Percentiles rank a stretch among this genome's conserved stretches.
Evolutionary conservation across 2,113 vertebrate genomes (phyloP).

Genomic region (Seriola rivoliana): DNA sequence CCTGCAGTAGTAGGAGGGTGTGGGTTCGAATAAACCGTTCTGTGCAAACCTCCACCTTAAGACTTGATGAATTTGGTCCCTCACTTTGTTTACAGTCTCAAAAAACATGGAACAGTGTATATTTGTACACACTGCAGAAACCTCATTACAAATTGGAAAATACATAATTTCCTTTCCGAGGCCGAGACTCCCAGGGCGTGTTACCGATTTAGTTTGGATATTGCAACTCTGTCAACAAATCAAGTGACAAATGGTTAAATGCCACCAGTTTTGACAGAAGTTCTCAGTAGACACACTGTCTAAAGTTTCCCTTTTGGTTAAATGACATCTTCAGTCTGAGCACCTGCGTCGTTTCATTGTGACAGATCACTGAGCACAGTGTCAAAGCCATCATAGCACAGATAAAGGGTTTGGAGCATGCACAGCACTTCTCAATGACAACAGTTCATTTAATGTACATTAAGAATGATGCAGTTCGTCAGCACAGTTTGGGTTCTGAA

Average conservation of each 20-base stretch:
- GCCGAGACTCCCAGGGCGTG: no score
- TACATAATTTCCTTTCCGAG: no score
- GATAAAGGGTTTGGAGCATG: constrained; percentile 25
- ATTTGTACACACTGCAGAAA: not conserved
- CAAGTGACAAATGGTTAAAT: not conserved
- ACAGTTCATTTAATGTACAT: constrained; percentile 16
- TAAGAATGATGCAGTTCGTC: not conserved
- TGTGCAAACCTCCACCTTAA: not conserved
- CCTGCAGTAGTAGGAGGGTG: not conserved
- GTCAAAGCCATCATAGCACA: constrained; percentile 2
- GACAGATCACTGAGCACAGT: not conserved
- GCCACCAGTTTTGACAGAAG: not conserved
- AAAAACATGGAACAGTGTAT: no score
- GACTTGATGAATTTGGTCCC: not conserved
- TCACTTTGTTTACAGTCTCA: no score
- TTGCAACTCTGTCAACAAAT: not conserved
- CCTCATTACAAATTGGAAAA: no score
- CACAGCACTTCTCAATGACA: constrained; percentile 32
- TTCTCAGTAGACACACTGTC: accelerated
- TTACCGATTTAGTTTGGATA: no score
- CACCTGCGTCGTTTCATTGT: not conserved
- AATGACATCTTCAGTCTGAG: constrained; percentile 18
- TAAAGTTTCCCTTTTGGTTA: not conserved
- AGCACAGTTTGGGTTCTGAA: constrained; percentile 18
- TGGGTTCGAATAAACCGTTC: not conserved